phyloP scores from a whole-genome alignment of 2,113 vertebrate genomes.

The Eulemur macaco region DNA sequence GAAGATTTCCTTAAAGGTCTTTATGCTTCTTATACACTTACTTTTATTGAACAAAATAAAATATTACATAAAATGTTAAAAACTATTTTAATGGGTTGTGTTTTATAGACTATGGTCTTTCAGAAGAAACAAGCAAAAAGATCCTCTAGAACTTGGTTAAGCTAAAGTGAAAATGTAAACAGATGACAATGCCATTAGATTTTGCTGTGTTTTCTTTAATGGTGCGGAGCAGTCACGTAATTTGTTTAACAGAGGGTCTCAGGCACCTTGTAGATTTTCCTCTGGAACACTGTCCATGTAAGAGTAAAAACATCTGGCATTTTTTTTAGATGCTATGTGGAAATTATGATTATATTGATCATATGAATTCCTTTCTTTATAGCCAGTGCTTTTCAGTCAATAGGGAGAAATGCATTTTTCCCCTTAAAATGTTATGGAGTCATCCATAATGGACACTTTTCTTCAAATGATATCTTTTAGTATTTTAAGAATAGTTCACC shows the following conservation, averaged over 20 bases:
- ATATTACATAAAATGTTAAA: not conserved
- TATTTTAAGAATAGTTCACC: not conserved
- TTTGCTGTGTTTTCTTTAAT: not conserved
- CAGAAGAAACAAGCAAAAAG: not conserved
- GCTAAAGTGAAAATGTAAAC: not conserved
- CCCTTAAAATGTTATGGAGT: not conserved
- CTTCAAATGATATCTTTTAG: not conserved
- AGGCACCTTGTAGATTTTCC: not conserved
- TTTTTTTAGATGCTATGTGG: not conserved
- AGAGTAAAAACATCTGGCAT: not conserved
- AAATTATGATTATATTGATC: not conserved
- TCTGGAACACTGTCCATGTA: not conserved
- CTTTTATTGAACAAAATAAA: slow-evolving; percentile 25
- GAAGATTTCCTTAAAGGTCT: not conserved
- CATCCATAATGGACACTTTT: not conserved
- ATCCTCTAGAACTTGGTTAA: not conserved
- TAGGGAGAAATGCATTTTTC: not conserved
- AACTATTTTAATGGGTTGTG: not conserved
- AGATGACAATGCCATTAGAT: not conserved
- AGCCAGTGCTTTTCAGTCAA: not conserved
- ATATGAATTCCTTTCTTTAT: not conserved
- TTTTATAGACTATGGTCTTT: not conserved
- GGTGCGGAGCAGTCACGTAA: not conserved
- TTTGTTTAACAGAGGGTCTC: not conserved
- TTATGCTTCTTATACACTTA: not conserved